These are phyloP conservation scores for Zenarchopterus dispar DNA, from an alignment of 2,797 vertebrate genomes.

Conservation along the genomic window DNA sequence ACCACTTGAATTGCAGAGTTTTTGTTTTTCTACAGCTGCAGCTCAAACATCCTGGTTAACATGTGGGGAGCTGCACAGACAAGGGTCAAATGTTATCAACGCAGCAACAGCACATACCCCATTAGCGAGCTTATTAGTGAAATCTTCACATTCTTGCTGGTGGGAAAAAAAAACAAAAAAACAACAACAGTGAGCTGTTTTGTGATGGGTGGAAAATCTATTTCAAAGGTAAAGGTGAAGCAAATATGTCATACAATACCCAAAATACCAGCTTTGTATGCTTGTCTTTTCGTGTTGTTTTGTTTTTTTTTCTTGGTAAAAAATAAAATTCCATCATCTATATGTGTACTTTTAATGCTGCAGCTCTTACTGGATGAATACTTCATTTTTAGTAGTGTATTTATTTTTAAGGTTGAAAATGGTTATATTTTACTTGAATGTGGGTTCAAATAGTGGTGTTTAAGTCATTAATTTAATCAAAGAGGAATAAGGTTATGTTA, in stretches of 20 bases:
- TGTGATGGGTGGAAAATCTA: slow-evolving; percentile 61
- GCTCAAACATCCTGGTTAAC: background rate
- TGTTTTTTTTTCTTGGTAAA: too few species aligned
- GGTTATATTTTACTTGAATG: too few species aligned
- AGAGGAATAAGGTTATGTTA: too few species aligned
- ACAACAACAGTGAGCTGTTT: slow-evolving; percentile 45
- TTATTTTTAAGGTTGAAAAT: too few species aligned
- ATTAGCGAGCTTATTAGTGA: slow-evolving; percentile 56
- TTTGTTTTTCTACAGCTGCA: slow-evolving; percentile 21
- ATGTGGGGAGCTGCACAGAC: slow-evolving; percentile 3
- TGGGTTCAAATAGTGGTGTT: too few species aligned
- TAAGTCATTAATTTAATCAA: too few species aligned
- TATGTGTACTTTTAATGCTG: background rate
- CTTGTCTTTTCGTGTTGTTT: background rate
- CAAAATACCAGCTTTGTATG: slow-evolving; percentile 44
- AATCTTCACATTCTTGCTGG: slow-evolving; percentile 32
- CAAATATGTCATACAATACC: slow-evolving; percentile 55
- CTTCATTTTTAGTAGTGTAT: background rate
- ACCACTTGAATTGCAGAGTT: slow-evolving; percentile 10
- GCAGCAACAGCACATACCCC: slow-evolving; percentile 35
- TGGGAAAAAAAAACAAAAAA: slow-evolving; percentile 15
- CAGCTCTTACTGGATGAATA: background rate
- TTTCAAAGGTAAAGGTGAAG: slow-evolving; percentile 65
- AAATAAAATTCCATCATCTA: slow-evolving; percentile 8
- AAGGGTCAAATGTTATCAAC: slow-evolving; percentile 54